Base-by-base conservation (phyloP, 2,888 invertebrate species). In the Anorthoa munda region DNA sequence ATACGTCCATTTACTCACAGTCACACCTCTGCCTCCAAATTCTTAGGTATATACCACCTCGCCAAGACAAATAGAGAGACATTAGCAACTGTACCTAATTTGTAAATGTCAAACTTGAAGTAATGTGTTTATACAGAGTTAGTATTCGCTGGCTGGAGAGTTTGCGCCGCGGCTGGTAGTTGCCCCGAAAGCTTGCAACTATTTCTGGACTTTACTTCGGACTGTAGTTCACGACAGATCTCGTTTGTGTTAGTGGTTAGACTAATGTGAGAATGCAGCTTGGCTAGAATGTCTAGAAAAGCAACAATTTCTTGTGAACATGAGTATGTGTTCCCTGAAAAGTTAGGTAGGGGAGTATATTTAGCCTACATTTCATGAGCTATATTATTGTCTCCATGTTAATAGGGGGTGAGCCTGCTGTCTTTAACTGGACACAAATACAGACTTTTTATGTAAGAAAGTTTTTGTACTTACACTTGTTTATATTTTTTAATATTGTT, bases 81-180 rank as follows among this genome's bases (percentile, higher is more conserved):
- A 75, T 83, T 83, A 75, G 63, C 59, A 66, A 75, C 72, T 60
- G 58, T 48, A 11, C 2, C 66, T 83, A 83, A 82, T 82, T 82
- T 82, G 83, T 83, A 72, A 66, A 64, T 80, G 81, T 82, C 81
- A 80, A 82, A 75, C 66, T 81, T 56, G 13, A 68, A 79, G 59
- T 73, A 79, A 82, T 78, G 75, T 79, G 67, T 79, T 79, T 79
- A 79, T 79, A 64, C 65, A 9, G 58, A 77, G 77, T 66, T 79
- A 55, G 71, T 72, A 48, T 48, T 64, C 46, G 18, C 63, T 59
- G 31, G 66, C 53, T 76, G n/a, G 11, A 51, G 46, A 64, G 51
- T 76, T 65, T 45, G 76, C 26, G 39, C 11, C 31, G 26, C 18
- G 75, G 50, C 26, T 72, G 53, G 39, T 18, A 51, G 53, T 63